Percentiles rank a stretch among this genome's conserved stretches.
These are phyloP conservation scores for Galbula dea DNA, from an alignment of 2,113 vertebrate genomes.

Conservation along the genomic window DNA sequence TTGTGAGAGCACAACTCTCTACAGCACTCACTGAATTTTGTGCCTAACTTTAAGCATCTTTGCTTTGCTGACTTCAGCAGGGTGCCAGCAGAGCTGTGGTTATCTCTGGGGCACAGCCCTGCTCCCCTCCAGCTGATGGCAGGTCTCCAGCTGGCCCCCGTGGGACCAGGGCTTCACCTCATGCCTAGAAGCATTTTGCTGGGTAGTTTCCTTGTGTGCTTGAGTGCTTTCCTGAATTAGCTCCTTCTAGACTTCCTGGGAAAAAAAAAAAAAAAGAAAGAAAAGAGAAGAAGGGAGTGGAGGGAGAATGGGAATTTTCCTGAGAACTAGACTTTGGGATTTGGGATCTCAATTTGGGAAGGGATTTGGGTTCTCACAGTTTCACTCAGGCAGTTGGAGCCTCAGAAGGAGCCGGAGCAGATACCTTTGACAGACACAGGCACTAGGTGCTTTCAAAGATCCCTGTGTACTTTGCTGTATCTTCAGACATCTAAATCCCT, in stretches of 20 bases:
- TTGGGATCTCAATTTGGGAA: background rate
- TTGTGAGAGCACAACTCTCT: background rate
- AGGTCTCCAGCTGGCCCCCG: background rate
- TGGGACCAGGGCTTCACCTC: background rate
- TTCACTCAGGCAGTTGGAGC: background rate
- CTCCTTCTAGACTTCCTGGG: background rate
- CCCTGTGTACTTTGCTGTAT: background rate
- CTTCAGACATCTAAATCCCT: conserved; percentile 58
- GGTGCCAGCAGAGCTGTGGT: background rate
- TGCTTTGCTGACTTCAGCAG: background rate
- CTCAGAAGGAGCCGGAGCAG: background rate
- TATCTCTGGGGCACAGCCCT: background rate
- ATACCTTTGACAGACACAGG: background rate
- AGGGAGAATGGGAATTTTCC: background rate
- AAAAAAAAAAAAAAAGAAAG: background rate
- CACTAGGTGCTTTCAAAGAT: conserved; percentile 2
- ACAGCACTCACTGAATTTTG: background rate
- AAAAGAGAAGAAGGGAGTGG: background rate
- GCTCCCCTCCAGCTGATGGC: background rate
- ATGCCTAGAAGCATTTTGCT: background rate
- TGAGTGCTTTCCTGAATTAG: background rate
- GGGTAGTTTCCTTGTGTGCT: background rate
- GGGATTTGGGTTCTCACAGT: background rate
- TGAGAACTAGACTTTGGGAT: no score
- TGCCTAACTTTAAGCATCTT: background rate